Evolutionary conservation across 2,888 invertebrate genomes (phyloP), one percentile per base, ranked within the genome.

Genomic region (Agonopterix arenella): DNA sequence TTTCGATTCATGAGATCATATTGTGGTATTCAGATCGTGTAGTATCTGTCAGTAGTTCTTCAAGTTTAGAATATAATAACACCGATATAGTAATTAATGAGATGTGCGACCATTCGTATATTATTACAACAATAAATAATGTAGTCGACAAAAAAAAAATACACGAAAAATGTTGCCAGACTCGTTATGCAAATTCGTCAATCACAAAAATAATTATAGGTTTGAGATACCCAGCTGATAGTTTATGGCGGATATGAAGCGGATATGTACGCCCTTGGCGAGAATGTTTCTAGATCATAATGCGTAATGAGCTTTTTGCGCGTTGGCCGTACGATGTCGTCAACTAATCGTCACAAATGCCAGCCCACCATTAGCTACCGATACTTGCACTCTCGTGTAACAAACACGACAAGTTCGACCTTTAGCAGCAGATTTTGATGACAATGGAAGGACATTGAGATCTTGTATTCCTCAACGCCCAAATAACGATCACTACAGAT

Each of bases 371-470:
- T 62, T 68, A 67, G 54, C 28, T 28, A 53, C 51, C 53, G 36
- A 9, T 40, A 9, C 4, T 40, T 5, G 10, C 40, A n/a, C 10
- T 43, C 43, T 11, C 43, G 43, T 13, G 43, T 43, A 40, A 40
- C n/a, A n/a, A 60, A 53, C 49, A 45, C 56, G 48, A 48, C 55
- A 59, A 59, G 53, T 56, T 53, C 63, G 64, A 68, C 66, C 64
- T 68, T 68, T 59, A 61, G 57, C 61, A 60, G 60, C 61, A 61
- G 61, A 70, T 72, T 74, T 76, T 61, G 73, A 71, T 68, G 71
- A 66, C 62, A 61, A 53, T 76, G n/a, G 40, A 74, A 77, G 76
- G 82, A 76, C 80, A 66, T 57, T 71, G 60, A 64, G 43, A 66
- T 75, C 74, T 72, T 64, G 61, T 68, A 62, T 62, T 69, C 60